These are phyloP conservation scores for Anolis sagrei DNA, from an alignment of 2,113 vertebrate species.

Conservation along the genomic window DNA sequence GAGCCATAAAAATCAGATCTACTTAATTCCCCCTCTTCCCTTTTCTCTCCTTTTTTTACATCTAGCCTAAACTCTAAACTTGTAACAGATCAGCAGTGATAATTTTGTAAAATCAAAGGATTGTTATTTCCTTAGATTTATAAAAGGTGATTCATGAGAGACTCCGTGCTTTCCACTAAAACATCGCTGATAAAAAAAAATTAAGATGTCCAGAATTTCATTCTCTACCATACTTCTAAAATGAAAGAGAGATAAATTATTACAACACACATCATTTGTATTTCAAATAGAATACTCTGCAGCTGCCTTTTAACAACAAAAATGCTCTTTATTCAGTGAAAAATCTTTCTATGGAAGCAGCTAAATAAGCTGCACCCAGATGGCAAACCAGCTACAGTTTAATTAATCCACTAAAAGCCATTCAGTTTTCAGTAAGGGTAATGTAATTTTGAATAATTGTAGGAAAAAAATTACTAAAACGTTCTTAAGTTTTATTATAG, in stretches of 20 bases:
- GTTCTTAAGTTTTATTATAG: slow-evolving; percentile 84
- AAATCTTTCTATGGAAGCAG: slow-evolving; percentile 76
- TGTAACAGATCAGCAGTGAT: slow-evolving; percentile 71
- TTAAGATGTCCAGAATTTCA: slow-evolving; percentile 37
- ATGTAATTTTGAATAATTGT: slow-evolving; percentile 88
- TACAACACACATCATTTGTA: slow-evolving; percentile 63
- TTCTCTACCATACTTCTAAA: slow-evolving; percentile 48
- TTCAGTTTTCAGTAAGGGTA: slow-evolving; percentile 85
- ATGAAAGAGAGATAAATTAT: slow-evolving; percentile 54
- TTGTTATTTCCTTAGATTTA: slow-evolving; percentile 68
- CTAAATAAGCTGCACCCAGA: slow-evolving; percentile 84
- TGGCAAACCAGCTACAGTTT: slow-evolving; percentile 87
- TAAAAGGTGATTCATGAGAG: slow-evolving; percentile 61
- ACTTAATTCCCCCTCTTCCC: slow-evolving; percentile 77
- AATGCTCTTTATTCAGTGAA: slow-evolving; percentile 78
- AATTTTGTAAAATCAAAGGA: slow-evolving; percentile 66
- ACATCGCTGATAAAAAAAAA: not conserved
- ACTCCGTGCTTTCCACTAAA: slow-evolving; percentile 27
- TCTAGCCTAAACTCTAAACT: slow-evolving; percentile 75
- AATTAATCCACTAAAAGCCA: slow-evolving; percentile 89
- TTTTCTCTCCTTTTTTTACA: slow-evolving; percentile 65
- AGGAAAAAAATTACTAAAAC: slow-evolving; percentile 78
- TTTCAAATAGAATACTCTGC: slow-evolving; percentile 72
- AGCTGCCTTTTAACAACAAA: slow-evolving; percentile 69
- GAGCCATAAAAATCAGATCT: slow-evolving; percentile 92